Evolutionary conservation across 1,140 invertebrate genomes (phyloP), one percentile per base, ranked within the genome.

Genomic region (Megalopta genalis): DNA sequence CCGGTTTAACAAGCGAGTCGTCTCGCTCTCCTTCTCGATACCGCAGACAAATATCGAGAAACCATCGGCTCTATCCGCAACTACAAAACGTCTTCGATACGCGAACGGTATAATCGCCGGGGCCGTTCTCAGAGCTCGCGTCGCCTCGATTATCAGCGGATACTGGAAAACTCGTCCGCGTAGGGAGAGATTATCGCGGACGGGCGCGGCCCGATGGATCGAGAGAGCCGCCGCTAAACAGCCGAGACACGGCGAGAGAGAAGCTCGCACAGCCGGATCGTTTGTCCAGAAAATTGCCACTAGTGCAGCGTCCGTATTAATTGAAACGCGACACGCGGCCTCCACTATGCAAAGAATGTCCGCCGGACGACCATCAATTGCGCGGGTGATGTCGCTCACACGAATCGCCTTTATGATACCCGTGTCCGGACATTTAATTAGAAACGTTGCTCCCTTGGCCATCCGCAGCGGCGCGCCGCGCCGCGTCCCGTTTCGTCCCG

Each of bases 391-490:
- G 77, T 69, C 78, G 71, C 32, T 82, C 57, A 63, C 23, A 49
- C 67, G 84, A 27, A 59, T 68, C 77, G 76, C 54, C 80, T 85
- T 83, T 76, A 83, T 75, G 80, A 72, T 86, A 65, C 69, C 73
- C 18, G 71, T 81, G 80, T 87, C 39, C 82, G 80, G 86, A 85
- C 83, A 80, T 87, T 87, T 87, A 87, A 87, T 87, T 87, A 87
- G 80, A 83, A 82, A 75, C 71, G 65, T 54, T 62, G 68, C 72
- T 23, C 72, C 66, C 32, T 52, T 57, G 57, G 46, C 10, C 59
- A 12, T 25, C 57, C 32, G 60, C 32, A 1, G 32, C 32, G 54
- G 60, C 57, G 60, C 42, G 42, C 12, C 42, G 8, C 42, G 42
- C 4, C 4, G 32, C 32, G 32, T n/a, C n/a, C n/a, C n/a, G n/a